These are phyloP conservation scores for Arctopsyche grandis DNA, from an alignment of 1,140 invertebrate species.

Conservation along the genomic window DNA sequence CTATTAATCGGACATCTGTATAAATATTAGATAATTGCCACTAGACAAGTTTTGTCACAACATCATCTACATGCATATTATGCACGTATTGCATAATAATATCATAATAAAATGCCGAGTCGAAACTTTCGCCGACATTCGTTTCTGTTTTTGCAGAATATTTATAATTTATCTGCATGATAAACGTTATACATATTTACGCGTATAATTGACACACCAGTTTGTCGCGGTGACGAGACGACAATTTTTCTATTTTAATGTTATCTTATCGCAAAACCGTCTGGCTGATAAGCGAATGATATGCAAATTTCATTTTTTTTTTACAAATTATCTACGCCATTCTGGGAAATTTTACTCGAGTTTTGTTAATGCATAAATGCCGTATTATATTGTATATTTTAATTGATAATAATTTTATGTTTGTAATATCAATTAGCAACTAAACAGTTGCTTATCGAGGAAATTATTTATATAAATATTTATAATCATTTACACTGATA, in stretches of 20 bases:
- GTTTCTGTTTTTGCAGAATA: not conserved
- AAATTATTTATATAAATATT: no score
- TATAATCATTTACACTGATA: no score
- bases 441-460: no score
- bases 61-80: no score
- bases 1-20: conserved; percentile 9
- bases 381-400: no score
- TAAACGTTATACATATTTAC: not conserved
- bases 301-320: conserved; percentile 4
- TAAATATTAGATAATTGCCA: conserved; percentile 23
- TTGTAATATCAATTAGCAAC: no score
- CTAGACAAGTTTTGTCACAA: conserved; percentile 10
- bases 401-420: no score
- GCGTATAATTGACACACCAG: not conserved
- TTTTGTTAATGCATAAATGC: not conserved
- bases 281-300: conserved; percentile 9
- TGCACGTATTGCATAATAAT: conserved; percentile 13
- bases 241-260: not conserved
- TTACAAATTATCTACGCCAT: not conserved
- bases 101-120: not conserved
- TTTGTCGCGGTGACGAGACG: not conserved
- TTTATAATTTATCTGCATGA: not conserved
- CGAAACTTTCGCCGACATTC: not conserved
- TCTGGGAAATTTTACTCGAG: not conserved
- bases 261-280: not conserved